A percentile compares a stretch with the other conserved stretches of the same genome.
Conservation (phyloP, 2,797 vertebrate species). For the Aselliscus stoliczkanus region DNA sequence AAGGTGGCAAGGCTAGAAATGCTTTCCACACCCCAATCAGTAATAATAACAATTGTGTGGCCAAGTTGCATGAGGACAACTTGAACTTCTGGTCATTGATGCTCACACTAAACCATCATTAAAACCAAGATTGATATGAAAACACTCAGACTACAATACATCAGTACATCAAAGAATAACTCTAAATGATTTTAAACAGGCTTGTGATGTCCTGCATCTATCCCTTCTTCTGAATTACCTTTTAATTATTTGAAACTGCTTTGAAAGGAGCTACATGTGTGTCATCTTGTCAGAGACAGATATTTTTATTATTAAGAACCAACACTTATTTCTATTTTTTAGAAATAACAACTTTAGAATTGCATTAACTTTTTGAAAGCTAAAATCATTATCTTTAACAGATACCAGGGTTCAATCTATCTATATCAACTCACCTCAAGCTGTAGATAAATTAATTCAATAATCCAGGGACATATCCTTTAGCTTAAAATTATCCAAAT, state of each 20-base stretch:
- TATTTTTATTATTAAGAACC: not conserved
- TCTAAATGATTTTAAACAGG: not conserved
- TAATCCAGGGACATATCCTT: not conserved
- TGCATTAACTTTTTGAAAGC: not conserved
- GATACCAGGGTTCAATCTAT: not conserved
- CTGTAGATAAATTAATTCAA: not conserved
- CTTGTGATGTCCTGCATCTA: not conserved
- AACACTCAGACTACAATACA: not conserved
- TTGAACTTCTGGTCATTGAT: not conserved
- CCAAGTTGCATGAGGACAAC: not conserved
- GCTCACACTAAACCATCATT: not conserved
- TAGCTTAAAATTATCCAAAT: not conserved
- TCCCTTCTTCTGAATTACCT: not conserved
- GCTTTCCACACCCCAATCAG: not conserved
- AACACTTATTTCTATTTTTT: not conserved
- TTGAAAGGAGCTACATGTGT: not conserved
- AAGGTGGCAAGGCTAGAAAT: not conserved
- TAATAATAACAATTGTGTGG: not conserved
- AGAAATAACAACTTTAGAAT: conserved; percentile 14
- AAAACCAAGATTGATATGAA: not conserved
- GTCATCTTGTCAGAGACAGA: not conserved
- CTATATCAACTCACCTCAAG: not conserved
- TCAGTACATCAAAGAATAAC: not conserved
- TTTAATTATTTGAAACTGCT: not conserved
- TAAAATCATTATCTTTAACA: not conserved